These are phyloP conservation scores for Melospiza georgiana DNA, from an alignment of 2,113 vertebrate species.

Conservation along the genomic window DNA sequence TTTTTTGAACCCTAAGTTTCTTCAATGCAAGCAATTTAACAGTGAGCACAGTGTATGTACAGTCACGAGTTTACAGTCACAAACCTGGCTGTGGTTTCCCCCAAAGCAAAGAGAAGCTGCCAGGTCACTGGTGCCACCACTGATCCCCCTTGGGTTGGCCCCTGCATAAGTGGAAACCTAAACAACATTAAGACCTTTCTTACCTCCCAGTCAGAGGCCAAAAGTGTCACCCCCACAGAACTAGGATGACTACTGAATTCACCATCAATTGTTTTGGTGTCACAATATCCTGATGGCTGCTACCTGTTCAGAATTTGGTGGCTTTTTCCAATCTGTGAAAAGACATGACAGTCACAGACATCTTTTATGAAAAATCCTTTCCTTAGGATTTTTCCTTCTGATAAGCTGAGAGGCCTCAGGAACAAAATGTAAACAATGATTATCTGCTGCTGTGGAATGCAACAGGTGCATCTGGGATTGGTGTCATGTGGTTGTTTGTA, in stretches of 20 bases:
- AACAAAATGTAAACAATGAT: no score
- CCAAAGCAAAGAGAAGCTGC: background rate
- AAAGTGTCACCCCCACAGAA: background rate
- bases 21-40: background rate
- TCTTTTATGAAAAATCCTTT: no score
- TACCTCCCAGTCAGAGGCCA: background rate
- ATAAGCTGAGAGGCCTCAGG: no score
- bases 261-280: background rate
- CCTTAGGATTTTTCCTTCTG: no score
- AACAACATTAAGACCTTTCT: background rate
- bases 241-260: background rate
- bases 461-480: no score
- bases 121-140: background rate
- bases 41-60: background rate
- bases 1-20: background rate
- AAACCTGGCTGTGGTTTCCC: background rate
- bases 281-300: background rate
- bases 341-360: no score
- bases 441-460: no score
- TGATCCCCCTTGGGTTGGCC: fast-evolving
- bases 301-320: background rate
- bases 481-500: no score
- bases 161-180: background rate
- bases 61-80: background rate
- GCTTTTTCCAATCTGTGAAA: background rate